Conservation (phyloP, 2,113 vertebrate genomes). For the Sakesphorus luctuosus region DNA sequence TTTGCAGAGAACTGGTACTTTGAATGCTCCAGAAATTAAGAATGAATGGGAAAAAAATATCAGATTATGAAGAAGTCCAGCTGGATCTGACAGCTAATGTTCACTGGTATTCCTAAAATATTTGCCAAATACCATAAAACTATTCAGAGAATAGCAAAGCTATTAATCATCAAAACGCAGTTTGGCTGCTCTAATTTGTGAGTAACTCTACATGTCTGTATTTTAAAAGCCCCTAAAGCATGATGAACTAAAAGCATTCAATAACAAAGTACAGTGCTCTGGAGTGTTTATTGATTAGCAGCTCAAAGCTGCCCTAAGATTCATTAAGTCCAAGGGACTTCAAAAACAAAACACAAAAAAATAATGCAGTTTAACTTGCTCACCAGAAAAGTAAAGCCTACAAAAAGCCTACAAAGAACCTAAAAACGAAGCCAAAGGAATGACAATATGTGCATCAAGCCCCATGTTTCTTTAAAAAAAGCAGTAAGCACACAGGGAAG, state of each 20-base stretch:
- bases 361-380: background rate
- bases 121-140: conserved; percentile 23
- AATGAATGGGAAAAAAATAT: background rate
- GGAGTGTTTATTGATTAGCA: background rate
- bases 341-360: background rate
- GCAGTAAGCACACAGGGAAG: background rate
- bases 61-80: background rate
- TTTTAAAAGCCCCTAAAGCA: background rate
- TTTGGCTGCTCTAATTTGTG: background rate
- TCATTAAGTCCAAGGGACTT: background rate
- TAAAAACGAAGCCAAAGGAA: background rate
- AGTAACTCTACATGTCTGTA: background rate
- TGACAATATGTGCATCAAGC: background rate
- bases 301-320: background rate
- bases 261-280: background rate
- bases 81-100: background rate
- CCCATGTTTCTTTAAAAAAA: background rate
- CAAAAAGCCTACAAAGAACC: background rate
- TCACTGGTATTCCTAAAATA: background rate
- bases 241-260: background rate
- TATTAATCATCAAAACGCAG: conserved; percentile 36
- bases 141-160: conserved; percentile 7
- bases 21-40: background rate
- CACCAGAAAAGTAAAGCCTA: background rate
- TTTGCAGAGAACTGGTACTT: background rate